These are phyloP conservation scores for Polylopha cassiicola DNA, from an alignment of 2,888 invertebrate species.

Conservation along the genomic window DNA sequence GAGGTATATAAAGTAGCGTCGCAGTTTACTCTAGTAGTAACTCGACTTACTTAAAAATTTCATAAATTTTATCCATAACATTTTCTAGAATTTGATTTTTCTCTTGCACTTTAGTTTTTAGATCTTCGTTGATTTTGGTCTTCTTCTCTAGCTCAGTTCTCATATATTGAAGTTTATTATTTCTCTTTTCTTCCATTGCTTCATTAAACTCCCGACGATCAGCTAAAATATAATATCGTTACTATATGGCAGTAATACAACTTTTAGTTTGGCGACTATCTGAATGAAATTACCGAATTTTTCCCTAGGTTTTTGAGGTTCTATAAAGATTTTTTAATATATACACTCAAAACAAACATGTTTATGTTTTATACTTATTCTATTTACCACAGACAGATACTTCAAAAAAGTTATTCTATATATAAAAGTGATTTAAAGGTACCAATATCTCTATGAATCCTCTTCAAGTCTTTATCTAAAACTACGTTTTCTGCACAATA, in stretches of 20 bases:
- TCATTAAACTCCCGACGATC: conserved; percentile 61
- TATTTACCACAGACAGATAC: too few species aligned
- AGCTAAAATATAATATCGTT: conserved; percentile 30
- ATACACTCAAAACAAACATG: too few species aligned
- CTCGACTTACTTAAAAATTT: conserved; percentile 58
- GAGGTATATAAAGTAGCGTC: too few species aligned
- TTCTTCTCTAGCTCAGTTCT: conserved; percentile 36
- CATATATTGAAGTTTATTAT: conserved; percentile 32
- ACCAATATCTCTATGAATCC: conserved; percentile 42
- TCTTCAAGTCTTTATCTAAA: conserved; percentile 33
- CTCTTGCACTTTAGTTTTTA: conserved; percentile 32
- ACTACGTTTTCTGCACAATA: conserved; percentile 56
- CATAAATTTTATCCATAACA: conserved; percentile 43
- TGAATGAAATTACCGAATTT: conserved; percentile 2
- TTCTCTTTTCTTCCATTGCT: conserved; percentile 31
- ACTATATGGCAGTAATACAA: background rate
- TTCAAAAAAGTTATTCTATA: too few species aligned
- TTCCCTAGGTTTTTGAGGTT: conserved; percentile 8
- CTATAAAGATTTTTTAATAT: conserved; percentile 8
- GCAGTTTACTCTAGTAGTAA: too few species aligned
- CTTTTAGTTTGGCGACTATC: background rate
- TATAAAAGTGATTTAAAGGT: conserved; percentile 3
- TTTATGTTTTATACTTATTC: too few species aligned
- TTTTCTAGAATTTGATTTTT: conserved; percentile 31
- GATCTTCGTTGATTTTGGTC: conserved; percentile 31